Evolutionary conservation across 2,888 invertebrate genomes (phyloP).

Genomic region (Steinernema scapterisci): DNA sequence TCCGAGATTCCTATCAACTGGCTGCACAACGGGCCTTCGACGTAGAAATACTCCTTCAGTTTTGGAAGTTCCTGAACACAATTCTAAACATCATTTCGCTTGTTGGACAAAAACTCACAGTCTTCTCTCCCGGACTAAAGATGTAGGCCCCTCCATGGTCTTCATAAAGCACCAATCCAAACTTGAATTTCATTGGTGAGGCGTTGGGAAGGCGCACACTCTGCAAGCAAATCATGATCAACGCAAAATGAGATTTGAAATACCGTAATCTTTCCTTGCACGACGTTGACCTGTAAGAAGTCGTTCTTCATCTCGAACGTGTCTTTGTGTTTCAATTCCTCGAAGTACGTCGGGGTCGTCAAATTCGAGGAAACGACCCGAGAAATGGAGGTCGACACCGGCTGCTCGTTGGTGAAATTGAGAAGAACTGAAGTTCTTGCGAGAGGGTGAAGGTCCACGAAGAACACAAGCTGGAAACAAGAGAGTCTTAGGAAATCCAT

Average conservation of each 20-base stretch:
- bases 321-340: not conserved
- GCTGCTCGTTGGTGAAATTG: constrained; percentile 4
- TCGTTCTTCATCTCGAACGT: not conserved
- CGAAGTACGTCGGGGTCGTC: too few species aligned
- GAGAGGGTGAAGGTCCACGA: constrained; percentile 28
- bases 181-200: not conserved
- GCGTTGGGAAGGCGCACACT: not conserved
- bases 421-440: constrained; percentile 16
- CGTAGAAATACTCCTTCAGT: constrained; percentile 2
- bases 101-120: not conserved
- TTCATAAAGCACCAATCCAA: constrained; percentile 24
- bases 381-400: not conserved
- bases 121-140: constrained; percentile 32
- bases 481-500: too few species aligned
- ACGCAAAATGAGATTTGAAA: not conserved
- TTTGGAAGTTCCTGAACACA: not conserved
- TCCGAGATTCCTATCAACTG: not conserved
- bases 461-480: constrained; percentile 37
- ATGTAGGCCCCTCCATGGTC: constrained; percentile 44
- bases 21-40: not conserved
- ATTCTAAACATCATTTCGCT: too few species aligned
- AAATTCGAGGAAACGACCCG: not conserved
- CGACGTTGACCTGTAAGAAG: not conserved
- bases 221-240: not conserved
- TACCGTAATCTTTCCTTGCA: not conserved